Conservation (phyloP, 1,140 invertebrate genomes). For the Oryzaephilus surinamensis region DNA sequence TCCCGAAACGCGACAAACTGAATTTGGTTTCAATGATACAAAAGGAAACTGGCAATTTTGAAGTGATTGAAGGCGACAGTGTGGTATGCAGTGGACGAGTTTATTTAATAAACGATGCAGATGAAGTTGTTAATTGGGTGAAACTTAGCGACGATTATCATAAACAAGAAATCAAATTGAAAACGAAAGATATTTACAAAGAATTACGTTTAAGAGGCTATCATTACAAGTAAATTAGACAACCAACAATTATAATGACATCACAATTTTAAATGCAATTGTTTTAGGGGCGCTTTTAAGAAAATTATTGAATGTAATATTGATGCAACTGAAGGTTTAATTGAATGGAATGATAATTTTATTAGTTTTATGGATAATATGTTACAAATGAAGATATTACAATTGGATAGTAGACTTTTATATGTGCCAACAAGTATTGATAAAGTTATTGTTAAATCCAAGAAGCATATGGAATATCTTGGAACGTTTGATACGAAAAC, state of each 20-base stretch:
- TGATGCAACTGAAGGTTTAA: slow-evolving; percentile 40
- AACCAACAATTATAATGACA: no score
- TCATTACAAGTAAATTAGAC: slow-evolving; percentile 55
- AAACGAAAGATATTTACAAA: slow-evolving; percentile 75
- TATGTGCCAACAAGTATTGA: slow-evolving; percentile 77
- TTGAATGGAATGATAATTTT: slow-evolving; percentile 73
- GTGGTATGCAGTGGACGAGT: neutral
- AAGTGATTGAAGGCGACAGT: slow-evolving; percentile 37
- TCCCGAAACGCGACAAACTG: slow-evolving; percentile 47
- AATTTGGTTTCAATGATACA: slow-evolving; percentile 74
- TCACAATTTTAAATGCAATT: slow-evolving; percentile 2
- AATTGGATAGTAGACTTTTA: slow-evolving; percentile 59
- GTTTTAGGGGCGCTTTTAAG: slow-evolving; percentile 15
- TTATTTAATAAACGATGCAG: neutral
- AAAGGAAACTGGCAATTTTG: slow-evolving; percentile 68
- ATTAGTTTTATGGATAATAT: slow-evolving; percentile 87
- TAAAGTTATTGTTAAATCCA: slow-evolving; percentile 66
- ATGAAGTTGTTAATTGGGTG: no score
- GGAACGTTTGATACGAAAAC: slow-evolving; percentile 16
- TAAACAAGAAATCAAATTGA: neutral
- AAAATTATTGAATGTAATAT: slow-evolving; percentile 15
- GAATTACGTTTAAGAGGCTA: slow-evolving; percentile 83
- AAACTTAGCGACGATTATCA: no score
- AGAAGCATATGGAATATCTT: slow-evolving; percentile 46
- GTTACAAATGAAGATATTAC: slow-evolving; percentile 75